A percentile compares a stretch with the other conserved stretches of the same genome.
Conservation (phyloP, 2,113 vertebrate species). For the Deroptyus accipitrinus region DNA sequence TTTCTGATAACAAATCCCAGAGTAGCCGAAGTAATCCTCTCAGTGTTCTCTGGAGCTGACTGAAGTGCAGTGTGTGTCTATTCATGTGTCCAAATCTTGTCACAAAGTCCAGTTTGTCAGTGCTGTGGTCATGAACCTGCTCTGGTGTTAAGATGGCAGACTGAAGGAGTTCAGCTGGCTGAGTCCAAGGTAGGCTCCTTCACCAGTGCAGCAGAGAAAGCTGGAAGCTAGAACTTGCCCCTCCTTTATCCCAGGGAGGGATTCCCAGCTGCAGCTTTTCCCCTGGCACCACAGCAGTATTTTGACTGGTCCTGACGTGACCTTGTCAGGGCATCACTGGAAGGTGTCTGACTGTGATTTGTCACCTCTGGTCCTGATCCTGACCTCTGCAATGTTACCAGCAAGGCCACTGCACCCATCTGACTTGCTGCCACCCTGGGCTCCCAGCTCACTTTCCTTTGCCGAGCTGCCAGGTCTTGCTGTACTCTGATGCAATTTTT, state of each 20-base stretch:
- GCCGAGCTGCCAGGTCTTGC: rapidly evolving
- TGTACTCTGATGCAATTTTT: background rate
- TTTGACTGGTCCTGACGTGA: background rate
- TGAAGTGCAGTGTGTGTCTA: background rate
- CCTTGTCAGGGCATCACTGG: rapidly evolving
- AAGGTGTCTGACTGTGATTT: background rate
- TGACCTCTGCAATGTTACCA: background rate
- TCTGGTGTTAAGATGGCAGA: background rate
- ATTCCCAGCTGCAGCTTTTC: background rate
- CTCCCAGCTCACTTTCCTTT: background rate
- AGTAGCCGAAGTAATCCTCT: background rate
- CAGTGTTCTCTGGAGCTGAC: background rate
- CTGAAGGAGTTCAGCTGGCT: background rate
- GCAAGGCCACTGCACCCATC: background rate
- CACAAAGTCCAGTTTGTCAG: background rate
- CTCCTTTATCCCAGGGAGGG: rapidly evolving
- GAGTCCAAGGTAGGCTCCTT: background rate
- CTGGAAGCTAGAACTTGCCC: background rate
- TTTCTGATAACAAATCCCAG: background rate
- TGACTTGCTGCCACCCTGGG: background rate
- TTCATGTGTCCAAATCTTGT: background rate
- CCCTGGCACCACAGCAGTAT: background rate
- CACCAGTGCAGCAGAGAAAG: background rate
- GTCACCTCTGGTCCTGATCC: background rate
- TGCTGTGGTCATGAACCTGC: background rate